Evolutionary conservation across 2,888 invertebrate genomes (phyloP), one percentile per base, ranked within the genome.

Genomic region (Toxonevra muliebris): DNA sequence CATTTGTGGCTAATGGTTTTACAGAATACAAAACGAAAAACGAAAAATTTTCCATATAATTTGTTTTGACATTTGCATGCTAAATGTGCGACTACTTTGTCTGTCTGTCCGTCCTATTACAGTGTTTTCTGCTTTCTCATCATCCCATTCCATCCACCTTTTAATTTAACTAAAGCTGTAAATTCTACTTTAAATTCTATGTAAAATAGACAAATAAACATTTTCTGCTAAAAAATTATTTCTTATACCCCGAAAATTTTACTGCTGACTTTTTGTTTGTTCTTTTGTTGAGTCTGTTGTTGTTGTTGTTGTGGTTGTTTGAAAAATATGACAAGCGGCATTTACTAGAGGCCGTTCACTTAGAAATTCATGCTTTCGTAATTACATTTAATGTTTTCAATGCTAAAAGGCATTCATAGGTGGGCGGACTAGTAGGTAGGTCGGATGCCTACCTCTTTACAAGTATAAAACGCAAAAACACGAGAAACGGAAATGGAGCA

Each of bases 351-450:
- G 48, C 8, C 48, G 48, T 48, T 48, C 48, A 15, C 48, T 48
- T 48, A 48, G 48, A 48, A 48, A 48, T 48, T 48, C 48, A 48
- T 48, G 15, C 15, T 48, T 48, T 48, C 15, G 48, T 48, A 48
- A 48, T 48, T 48, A 48, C 48, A 48, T 48, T 48, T 48, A 48
- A 48, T 48, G 48, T 48, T 48, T 48, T 48, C 48, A 48, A 48
- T 48, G 48, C 48, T 15, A 48, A 2, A 48, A 48, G 48, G 30
- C 30, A 30, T 30, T 30, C 30, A 30, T 4, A 30, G 2, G 30
- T 30, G 30, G n/a, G n/a, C n/a, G n/a, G n/a, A n/a, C n/a, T n/a
- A 30, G 7, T 30, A 30, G 30, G 30, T 30, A 30, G 30, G 30
- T 7, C 30, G 30, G n/a, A n/a, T n/a, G n/a, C n/a, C 30, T 30